A percentile compares a stretch with the other conserved stretches of the same genome.
These are phyloP conservation scores for Oreochromis grahami DNA, from an alignment of 2,797 vertebrate species.

Conservation along the genomic window DNA sequence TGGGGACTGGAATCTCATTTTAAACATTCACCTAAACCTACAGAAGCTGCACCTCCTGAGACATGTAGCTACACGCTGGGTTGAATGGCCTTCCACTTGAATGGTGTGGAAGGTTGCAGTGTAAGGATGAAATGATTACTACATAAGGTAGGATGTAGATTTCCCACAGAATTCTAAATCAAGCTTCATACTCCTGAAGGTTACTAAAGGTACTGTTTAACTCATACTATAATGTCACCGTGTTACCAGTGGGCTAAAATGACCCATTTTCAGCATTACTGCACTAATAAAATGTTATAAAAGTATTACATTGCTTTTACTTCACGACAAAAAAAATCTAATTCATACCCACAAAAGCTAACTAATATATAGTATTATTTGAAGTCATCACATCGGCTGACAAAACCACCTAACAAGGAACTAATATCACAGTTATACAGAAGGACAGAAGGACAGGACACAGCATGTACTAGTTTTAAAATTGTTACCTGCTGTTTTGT, in stretches of 20 bases:
- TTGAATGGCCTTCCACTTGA: background rate
- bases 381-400: background rate
- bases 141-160: background rate
- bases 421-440: background rate
- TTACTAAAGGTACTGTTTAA: background rate
- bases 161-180: background rate
- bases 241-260: accelerated
- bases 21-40: background rate
- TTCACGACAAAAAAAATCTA: accelerated
- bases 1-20: background rate
- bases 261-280: background rate
- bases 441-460: background rate
- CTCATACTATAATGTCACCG: accelerated
- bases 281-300: background rate
- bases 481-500: background rate
- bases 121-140: background rate
- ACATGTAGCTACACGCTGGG: background rate
- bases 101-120: background rate
- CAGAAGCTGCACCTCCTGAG: background rate
- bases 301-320: background rate
- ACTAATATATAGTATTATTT: background rate
- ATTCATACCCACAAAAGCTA: accelerated
- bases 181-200: accelerated
- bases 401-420: background rate
- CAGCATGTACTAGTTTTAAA: background rate